Conservation (phyloP, 2,888 invertebrate species). For the Scrobipalpa atriplicella region DNA sequence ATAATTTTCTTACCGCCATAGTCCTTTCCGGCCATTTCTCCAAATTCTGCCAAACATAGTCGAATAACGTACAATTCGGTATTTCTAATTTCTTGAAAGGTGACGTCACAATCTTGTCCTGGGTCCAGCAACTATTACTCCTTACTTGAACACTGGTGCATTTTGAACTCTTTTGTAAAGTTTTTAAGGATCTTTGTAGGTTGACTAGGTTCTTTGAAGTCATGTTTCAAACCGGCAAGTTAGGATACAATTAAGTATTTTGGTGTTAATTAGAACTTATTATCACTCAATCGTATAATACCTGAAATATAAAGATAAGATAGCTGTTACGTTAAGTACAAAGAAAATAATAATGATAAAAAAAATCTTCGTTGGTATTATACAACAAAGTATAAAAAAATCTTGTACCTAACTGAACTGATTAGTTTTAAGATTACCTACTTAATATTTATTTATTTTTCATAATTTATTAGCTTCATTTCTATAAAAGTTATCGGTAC, state of each 20-base stretch:
- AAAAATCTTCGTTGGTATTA: background rate
- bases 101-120: conserved; percentile 69
- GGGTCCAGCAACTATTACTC: conserved; percentile 61
- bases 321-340: background rate
- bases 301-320: conserved; percentile 5
- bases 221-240: conserved; percentile 39
- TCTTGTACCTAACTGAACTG: background rate
- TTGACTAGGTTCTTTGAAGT: conserved; percentile 52
- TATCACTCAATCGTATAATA: background rate
- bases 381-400: background rate
- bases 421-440: no score
- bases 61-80: conserved; percentile 81
- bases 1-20: conserved; percentile 80
- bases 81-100: conserved; percentile 76
- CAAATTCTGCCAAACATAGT: conserved; percentile 84
- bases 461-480: no score
- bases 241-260: background rate
- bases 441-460: no score
- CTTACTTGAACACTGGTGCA: conserved; percentile 46
- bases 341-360: background rate
- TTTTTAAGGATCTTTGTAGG: conserved; percentile 48
- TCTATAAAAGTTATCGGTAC: no score
- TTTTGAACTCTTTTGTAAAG: conserved; percentile 47
- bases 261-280: background rate
- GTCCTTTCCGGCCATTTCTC: conserved; percentile 85